Evolutionary conservation across 2,113 vertebrate species (phyloP).

Genomic region (Pseudois nayaur): DNA sequence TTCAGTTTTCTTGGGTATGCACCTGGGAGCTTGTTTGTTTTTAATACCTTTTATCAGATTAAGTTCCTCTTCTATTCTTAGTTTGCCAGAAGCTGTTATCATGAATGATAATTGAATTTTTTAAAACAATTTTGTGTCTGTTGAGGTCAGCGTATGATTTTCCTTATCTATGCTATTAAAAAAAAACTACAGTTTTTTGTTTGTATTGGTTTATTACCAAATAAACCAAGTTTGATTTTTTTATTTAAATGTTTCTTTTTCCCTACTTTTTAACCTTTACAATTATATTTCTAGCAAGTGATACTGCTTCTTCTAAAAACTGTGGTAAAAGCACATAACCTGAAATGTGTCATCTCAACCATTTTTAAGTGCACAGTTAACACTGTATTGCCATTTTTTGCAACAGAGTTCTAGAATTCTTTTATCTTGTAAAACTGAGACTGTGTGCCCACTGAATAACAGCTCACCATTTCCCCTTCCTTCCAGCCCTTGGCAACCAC

Average conservation of each 20-base stretch:
- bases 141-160: not conserved
- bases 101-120: not conserved
- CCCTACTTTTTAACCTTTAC: not conserved
- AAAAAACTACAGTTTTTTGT: not conserved
- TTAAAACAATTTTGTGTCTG: not conserved
- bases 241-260: not conserved
- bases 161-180: not conserved
- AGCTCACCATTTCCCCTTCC: not conserved
- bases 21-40: not conserved
- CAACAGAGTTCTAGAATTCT: not conserved
- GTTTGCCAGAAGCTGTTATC: not conserved
- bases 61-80: not conserved
- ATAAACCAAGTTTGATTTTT: not conserved
- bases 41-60: not conserved
- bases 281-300: not conserved
- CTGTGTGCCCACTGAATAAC: not conserved
- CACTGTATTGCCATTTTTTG: not conserved
- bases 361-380: not conserved
- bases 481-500: not conserved
- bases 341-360: not conserved
- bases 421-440: not conserved
- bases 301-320: not conserved
- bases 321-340: not conserved
- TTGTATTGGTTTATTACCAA: not conserved
- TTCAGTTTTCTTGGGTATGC: not conserved